Conservation (phyloP, 1,140 invertebrate species). For the Sitophilus oryzae region DNA sequence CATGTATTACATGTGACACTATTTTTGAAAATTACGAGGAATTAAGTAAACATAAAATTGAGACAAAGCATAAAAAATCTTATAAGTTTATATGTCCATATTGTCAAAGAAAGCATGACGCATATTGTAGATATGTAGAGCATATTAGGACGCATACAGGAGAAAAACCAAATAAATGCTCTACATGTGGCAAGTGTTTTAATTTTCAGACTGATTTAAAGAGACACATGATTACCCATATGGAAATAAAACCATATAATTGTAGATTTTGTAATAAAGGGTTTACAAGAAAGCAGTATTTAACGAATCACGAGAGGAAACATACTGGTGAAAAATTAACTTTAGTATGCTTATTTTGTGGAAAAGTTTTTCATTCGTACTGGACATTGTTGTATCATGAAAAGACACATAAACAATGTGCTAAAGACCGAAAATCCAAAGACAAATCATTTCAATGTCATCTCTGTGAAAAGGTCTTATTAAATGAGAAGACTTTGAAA, state of each 20-base stretch:
- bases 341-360: conserved; percentile 22
- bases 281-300: conserved; percentile 16
- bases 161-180: conserved; percentile 71
- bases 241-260: conserved; percentile 39
- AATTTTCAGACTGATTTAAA: conserved; percentile 48
- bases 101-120: conserved; percentile 38
- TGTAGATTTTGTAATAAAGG: conserved; percentile 34
- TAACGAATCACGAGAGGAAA: conserved; percentile 19
- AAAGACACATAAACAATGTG: conserved; percentile 12
- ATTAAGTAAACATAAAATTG: conserved; percentile 14
- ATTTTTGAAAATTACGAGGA: conserved; percentile 14
- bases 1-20: conserved; percentile 15
- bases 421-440: conserved; percentile 3
- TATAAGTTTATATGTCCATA: conserved; percentile 12
- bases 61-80: conserved; percentile 19
- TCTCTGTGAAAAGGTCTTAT: conserved; percentile 13
- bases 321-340: conserved; percentile 17
- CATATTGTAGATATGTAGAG: conserved; percentile 19
- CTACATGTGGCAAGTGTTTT: conserved; percentile 64
- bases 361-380: conserved; percentile 21
- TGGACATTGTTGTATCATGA: conserved; percentile 17
- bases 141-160: conserved; percentile 48
- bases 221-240: conserved; percentile 54
- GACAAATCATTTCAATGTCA: conserved; percentile 13
- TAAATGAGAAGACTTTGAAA: conserved; percentile 18